Conservation (phyloP, 2,797 vertebrate species). For the Acanthornis magna region DNA sequence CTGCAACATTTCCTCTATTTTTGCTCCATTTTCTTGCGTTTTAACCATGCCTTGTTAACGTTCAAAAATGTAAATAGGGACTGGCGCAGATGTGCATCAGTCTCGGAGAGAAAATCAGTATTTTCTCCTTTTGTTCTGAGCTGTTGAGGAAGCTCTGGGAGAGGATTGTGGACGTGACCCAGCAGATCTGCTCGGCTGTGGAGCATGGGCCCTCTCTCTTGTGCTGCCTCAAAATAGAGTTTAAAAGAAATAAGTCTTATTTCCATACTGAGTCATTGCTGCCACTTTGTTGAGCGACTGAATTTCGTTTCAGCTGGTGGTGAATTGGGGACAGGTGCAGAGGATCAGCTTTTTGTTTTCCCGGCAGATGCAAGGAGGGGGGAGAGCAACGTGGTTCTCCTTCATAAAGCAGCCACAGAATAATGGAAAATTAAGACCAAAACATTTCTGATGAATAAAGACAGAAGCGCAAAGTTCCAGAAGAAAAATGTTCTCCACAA, state of each 20-base stretch:
- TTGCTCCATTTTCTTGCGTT: background rate
- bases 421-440: slow-evolving; percentile 8
- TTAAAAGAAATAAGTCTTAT: slow-evolving; percentile 19
- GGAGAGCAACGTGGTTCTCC: background rate
- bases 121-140: background rate
- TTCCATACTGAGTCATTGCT: slow-evolving; percentile 50
- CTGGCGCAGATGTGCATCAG: background rate
- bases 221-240: background rate
- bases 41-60: background rate
- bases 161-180: background rate
- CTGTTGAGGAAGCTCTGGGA: background rate
- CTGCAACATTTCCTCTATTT: background rate
- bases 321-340: slow-evolving; percentile 45
- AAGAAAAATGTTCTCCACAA: background rate
- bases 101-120: background rate
- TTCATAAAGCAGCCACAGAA: slow-evolving; percentile 13
- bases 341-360: background rate
- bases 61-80: background rate
- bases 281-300: background rate
- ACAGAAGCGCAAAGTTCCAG: background rate
- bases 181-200: background rate
- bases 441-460: slow-evolving; percentile 4
- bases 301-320: slow-evolving; percentile 4
- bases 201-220: background rate
- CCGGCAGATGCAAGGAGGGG: slow-evolving; percentile 11